Evolutionary conservation across 1,140 invertebrate species (phyloP), one percentile per base, ranked within the genome.

Genomic region (Psix sp.): DNA sequence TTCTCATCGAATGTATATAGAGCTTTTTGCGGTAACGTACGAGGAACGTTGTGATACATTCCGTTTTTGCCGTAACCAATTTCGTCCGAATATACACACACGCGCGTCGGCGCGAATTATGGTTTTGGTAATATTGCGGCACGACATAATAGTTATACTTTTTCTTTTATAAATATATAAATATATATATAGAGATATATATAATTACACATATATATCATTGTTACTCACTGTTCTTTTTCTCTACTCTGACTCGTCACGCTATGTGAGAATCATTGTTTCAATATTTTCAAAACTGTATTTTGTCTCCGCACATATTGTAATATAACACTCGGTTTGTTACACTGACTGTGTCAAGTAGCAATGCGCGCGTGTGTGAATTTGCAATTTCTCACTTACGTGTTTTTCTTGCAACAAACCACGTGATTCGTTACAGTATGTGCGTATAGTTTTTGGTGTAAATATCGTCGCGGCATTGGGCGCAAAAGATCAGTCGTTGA

Each of bases 1-100:
- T 74, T 71, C 40, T 66, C 48, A 68, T 68, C 67, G 59, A 75
- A 54, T 78, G 68, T 78, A 77, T 68, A 77, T 77, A 77, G 42
- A 43, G 36, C 35, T 74, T 66, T 60, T 54, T 14, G 48, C 59
- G 43, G 51, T 38, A 54, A 39, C 46, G 21, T 62, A 36, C 14
- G 40, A 52, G 43, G 35, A 60, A 59, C 36, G 38, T 56, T 40
- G 54, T 57, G 43, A 71, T 60, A 65, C 66, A 60, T 60, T 70
- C 36, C 42, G 40, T 43, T 74, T 60, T 57, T 52, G 38, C 38
- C 52, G 62, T 51, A 35, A 6, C 43, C 13, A 57, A 48, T 49
- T 35, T 24, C 60, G 71, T 56, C 18, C 39, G 43, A 39, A 39
- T 74, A 38, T 42, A 65, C 59, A 45, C 46, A 24, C 46, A 18